These are phyloP conservation scores for Luffia ferchaultella DNA, from an alignment of 2,888 invertebrate genomes.

Conservation along the genomic window DNA sequence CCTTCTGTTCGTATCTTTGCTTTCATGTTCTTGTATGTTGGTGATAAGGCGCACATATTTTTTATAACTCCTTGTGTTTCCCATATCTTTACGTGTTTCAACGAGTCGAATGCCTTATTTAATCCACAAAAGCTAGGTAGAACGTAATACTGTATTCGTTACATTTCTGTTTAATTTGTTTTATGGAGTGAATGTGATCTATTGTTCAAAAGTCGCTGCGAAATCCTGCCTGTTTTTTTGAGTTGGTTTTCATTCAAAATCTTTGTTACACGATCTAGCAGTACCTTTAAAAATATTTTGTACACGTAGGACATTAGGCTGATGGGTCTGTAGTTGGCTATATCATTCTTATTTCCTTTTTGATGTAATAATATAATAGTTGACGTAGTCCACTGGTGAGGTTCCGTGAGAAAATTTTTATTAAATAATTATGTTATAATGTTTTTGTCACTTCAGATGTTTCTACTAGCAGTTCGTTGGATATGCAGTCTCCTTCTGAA, in stretches of 20 bases:
- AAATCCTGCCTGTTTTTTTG: conserved; percentile 18
- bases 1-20: background rate
- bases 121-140: conserved; percentile 10
- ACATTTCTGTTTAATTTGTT: conserved; percentile 9
- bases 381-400: background rate
- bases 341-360: background rate
- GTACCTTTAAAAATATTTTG: background rate
- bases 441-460: background rate
- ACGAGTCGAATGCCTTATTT: conserved; percentile 9
- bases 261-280: conserved; percentile 2
- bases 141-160: conserved; percentile 6
- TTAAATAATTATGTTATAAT: background rate
- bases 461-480: conserved; percentile 10
- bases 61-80: background rate
- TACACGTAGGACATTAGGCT: background rate
- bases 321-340: conserved; percentile 17
- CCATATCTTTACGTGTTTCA: background rate
- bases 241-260: conserved; percentile 17
- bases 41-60: background rate
- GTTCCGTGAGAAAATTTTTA: background rate
- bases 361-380: background rate
- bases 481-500: conserved; percentile 5
- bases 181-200: conserved; percentile 17
- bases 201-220: conserved; percentile 13
- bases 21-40: background rate